These are phyloP conservation scores for Drosophila takahashii DNA, from an alignment of 1,140 invertebrate genomes.

Conservation along the genomic window DNA sequence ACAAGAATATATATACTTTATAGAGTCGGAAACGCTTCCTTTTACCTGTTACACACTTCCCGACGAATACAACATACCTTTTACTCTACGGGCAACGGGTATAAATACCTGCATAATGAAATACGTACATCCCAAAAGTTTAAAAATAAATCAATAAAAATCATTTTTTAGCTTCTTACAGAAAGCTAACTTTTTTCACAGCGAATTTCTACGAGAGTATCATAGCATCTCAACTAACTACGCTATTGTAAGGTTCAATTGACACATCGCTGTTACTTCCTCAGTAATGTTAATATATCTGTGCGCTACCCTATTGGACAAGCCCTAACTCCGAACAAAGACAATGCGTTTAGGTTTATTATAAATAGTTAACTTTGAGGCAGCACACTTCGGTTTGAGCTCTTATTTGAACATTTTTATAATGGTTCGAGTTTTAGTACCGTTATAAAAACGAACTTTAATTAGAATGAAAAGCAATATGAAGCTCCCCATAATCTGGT, in stretches of 20 bases:
- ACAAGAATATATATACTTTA: too few relatives aligned
- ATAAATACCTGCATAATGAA: too few relatives aligned
- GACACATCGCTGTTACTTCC: slow-evolving; percentile 6
- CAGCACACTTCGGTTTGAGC: slow-evolving; percentile 4
- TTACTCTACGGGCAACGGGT: too few relatives aligned
- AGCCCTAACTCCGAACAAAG: slow-evolving; percentile 6
- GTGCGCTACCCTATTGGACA: not conserved
- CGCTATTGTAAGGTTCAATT: not conserved
- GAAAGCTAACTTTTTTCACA: not conserved
- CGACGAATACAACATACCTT: too few relatives aligned
- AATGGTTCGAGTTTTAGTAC: slow-evolving; percentile 21
- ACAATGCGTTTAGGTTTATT: not conserved
- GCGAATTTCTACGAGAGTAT: not conserved
- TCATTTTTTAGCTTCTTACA: slow-evolving; percentile 3
- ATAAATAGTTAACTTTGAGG: slow-evolving; percentile 12
- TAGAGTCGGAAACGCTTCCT: too few relatives aligned
- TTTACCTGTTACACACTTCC: too few relatives aligned
- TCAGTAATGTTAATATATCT: not conserved
- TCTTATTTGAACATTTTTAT: slow-evolving; percentile 24
- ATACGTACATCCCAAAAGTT: not conserved
- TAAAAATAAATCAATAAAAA: not conserved
- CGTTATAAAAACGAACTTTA: slow-evolving; percentile 40
- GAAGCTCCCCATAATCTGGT: slow-evolving; percentile 40
- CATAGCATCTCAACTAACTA: not conserved
- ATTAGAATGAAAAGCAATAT: slow-evolving; percentile 40